A percentile compares a stretch with the other conserved stretches of the same genome.
Evolutionary conservation across 2,888 invertebrate genomes (phyloP).

Genomic region (Catotricha subobsoleta): DNA sequence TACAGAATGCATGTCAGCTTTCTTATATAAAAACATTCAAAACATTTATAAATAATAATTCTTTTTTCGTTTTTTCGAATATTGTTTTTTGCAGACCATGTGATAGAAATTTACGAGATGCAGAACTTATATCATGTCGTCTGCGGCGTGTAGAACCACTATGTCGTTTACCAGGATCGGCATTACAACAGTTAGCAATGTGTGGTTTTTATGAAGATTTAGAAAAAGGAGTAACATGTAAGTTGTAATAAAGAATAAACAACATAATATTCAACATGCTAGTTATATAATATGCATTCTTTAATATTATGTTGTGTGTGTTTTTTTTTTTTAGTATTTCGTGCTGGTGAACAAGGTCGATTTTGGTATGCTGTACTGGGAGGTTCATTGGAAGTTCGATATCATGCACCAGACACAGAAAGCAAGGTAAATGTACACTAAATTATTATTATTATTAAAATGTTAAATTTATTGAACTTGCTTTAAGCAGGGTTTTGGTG

Average conservation of each 20-base stretch:
- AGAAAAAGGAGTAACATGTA: slow-evolving; percentile 58
- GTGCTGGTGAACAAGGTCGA: slow-evolving; percentile 58
- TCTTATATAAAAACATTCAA: too few relatives aligned
- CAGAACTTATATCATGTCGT: slow-evolving; percentile 50
- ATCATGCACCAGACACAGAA: slow-evolving; percentile 37
- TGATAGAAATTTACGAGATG: slow-evolving; percentile 53
- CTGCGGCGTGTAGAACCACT: slow-evolving; percentile 43
- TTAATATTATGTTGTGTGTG: too few relatives aligned
- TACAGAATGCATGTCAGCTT: too few relatives aligned
- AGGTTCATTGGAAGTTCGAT: slow-evolving; percentile 49
- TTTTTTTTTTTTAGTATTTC: slow-evolving; percentile 41
- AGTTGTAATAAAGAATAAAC: slow-evolving; percentile 25
- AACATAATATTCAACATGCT: too few relatives aligned
- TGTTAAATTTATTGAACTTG: too few relatives aligned
- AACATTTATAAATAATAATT: too few relatives aligned
- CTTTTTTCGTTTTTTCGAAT: too few relatives aligned
- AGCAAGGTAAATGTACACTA: slow-evolving; percentile 33
- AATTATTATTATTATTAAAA: background rate
- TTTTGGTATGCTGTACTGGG: slow-evolving; percentile 63
- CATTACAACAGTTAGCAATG: slow-evolving; percentile 54
- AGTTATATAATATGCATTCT: too few relatives aligned
- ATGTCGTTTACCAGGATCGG: slow-evolving; percentile 44
- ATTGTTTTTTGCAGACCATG: too few relatives aligned
- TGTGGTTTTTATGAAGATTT: slow-evolving; percentile 62
- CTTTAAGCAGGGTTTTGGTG: too few relatives aligned